These are phyloP conservation scores for Drosophila hamatofila DNA, from an alignment of 2,888 invertebrate genomes.

Conservation along the genomic window DNA sequence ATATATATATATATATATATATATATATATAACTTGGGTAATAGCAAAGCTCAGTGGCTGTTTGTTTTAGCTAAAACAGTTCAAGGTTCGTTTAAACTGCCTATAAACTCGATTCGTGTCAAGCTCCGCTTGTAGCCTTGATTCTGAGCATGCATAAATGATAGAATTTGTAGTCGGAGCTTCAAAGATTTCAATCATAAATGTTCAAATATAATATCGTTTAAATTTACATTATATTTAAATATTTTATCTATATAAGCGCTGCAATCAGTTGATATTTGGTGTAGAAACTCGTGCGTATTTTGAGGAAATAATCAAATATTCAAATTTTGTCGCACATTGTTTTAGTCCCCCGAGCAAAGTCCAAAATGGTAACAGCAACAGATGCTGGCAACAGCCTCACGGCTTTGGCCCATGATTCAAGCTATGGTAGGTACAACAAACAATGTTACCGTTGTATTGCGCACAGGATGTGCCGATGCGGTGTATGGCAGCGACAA, in stretches of 20 bases:
- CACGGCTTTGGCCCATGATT: constrained; percentile 74
- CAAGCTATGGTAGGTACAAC: constrained; percentile 51
- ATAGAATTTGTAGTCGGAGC: background rate
- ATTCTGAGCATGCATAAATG: background rate
- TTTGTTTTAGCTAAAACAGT: background rate
- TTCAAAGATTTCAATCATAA: background rate
- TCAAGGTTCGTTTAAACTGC: background rate
- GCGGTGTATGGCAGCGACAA: constrained; percentile 15
- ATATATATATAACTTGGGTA: too few relatives aligned
- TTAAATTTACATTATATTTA: constrained; percentile 26
- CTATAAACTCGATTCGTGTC: background rate
- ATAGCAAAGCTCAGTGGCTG: too few relatives aligned
- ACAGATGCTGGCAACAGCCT: constrained; percentile 81
- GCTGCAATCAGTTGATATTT: constrained; percentile 27
- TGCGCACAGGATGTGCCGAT: constrained; percentile 17
- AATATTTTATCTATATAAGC: background rate
- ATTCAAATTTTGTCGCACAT: constrained; percentile 81
- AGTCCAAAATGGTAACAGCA: constrained; percentile 57
- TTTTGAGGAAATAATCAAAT: constrained; percentile 62
- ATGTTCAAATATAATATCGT: constrained; percentile 9
- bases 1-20: too few relatives aligned
- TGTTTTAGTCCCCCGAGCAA: constrained; percentile 59
- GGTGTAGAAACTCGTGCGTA: background rate
- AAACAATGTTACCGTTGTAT: constrained; percentile 51
- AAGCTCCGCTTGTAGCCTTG: background rate